These are phyloP conservation scores for Sebastes baramenuke DNA, from an alignment of 2,797 vertebrate genomes.

Conservation along the genomic window DNA sequence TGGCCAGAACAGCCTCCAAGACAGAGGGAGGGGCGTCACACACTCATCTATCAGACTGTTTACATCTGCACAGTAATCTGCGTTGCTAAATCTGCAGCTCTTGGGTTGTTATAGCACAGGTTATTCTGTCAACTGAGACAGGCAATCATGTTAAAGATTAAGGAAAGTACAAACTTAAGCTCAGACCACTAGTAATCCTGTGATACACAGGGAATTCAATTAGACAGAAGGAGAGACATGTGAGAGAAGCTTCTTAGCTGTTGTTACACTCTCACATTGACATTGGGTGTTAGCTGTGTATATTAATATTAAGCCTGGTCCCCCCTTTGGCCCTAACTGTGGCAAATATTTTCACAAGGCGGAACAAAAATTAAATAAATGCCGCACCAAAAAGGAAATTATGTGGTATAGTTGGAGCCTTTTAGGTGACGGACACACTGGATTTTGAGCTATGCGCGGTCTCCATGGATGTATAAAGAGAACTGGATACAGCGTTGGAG, in stretches of 20 bases:
- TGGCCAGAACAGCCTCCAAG: background rate
- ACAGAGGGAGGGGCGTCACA: background rate
- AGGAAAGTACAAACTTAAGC: slow-evolving; percentile 36
- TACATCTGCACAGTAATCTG: slow-evolving; percentile 16
- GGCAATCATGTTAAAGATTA: slow-evolving; percentile 51
- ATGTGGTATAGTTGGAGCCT: background rate
- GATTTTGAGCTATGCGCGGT: background rate
- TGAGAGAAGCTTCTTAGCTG: slow-evolving; percentile 13
- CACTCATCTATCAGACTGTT: background rate
- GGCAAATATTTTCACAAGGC: background rate
- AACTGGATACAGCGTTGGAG: too few relatives aligned
- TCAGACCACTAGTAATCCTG: slow-evolving; percentile 38
- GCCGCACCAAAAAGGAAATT: background rate
- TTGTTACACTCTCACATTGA: background rate
- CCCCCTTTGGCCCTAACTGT: background rate
- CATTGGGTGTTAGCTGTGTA: background rate
- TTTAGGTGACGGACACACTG: background rate
- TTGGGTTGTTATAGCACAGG: background rate
- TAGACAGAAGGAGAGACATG: slow-evolving; percentile 20
- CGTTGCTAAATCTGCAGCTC: background rate
- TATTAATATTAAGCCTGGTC: background rate
- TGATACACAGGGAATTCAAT: slow-evolving; percentile 44
- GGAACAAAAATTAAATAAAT: background rate
- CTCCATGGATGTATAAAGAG: too few relatives aligned
- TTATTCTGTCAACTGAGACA: slow-evolving; percentile 25